These are phyloP conservation scores for Pheosia gnoma DNA, from an alignment of 2,888 invertebrate genomes.

Conservation along the genomic window DNA sequence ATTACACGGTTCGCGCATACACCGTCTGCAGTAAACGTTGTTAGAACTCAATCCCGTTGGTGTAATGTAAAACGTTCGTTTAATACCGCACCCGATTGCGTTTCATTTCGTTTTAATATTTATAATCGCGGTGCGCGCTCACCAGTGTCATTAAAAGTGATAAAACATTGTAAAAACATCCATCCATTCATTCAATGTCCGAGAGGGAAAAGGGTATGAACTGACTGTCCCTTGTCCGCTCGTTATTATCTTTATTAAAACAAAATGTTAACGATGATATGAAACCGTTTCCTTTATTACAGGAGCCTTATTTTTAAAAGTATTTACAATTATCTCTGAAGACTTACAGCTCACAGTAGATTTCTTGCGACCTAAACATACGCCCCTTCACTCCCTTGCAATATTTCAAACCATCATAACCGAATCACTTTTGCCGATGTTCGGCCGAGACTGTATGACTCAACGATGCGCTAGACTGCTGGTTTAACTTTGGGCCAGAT, in stretches of 20 bases:
- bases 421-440: conserved; percentile 6
- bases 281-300: not conserved
- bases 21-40: conserved; percentile 48
- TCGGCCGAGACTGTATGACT: conserved; percentile 38
- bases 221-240: not conserved
- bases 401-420: conserved; percentile 7
- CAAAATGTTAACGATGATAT: not conserved
- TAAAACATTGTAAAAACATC: conserved; percentile 22
- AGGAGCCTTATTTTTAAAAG: not conserved
- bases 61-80: conserved; percentile 36
- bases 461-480: conserved; percentile 47
- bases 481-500: conserved; percentile 52
- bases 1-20: conserved; percentile 41
- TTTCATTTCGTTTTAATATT: conserved; percentile 50
- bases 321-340: not conserved
- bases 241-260: conserved; percentile 4
- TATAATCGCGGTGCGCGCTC: conserved; percentile 25
- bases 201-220: not conserved
- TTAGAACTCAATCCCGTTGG: conserved; percentile 48
- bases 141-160: conserved; percentile 21
- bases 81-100: conserved; percentile 30
- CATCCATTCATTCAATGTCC: conserved; percentile 12
- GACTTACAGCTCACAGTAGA: not conserved
- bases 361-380: not conserved
- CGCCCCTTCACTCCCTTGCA: conserved; percentile 3